A percentile compares a stretch with the other conserved stretches of the same genome.
Conservation (phyloP, 2,888 invertebrate genomes). For the Chaetogeoica ovagalla region DNA sequence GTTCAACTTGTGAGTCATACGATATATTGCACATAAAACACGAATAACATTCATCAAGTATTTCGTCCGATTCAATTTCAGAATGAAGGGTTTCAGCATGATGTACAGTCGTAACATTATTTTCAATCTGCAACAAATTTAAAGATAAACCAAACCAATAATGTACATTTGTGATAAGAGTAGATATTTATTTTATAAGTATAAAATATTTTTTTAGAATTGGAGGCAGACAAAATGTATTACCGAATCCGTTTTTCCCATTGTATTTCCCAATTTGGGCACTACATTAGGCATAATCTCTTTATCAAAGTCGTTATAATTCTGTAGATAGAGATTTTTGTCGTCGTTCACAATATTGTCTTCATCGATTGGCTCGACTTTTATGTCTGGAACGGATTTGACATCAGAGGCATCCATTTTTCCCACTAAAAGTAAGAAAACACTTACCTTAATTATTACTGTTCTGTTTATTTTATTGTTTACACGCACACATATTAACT, state of each 20-base stretch:
- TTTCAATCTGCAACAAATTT: slow-evolving; percentile 16
- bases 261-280: too few relatives aligned
- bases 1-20: slow-evolving; percentile 31
- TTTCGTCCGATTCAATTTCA: slow-evolving; percentile 36
- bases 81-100: background rate
- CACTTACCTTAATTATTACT: too few relatives aligned
- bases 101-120: background rate
- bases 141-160: slow-evolving; percentile 1
- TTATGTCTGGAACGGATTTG: background rate
- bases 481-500: too few relatives aligned
- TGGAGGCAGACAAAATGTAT: background rate
- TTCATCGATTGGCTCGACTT: background rate
- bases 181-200: background rate
- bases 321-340: too few relatives aligned
- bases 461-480: too few relatives aligned
- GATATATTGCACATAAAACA: slow-evolving; percentile 51
- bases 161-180: background rate
- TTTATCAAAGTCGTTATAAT: background rate
- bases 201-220: background rate
- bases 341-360: background rate
- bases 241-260: slow-evolving; percentile 6
- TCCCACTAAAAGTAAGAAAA: background rate
- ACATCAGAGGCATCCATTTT: background rate
- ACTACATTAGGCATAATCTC: background rate
- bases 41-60: slow-evolving; percentile 45